These are phyloP conservation scores for Propithecus deckenii DNA, from an alignment of 2,797 vertebrate genomes.

Conservation along the genomic window DNA sequence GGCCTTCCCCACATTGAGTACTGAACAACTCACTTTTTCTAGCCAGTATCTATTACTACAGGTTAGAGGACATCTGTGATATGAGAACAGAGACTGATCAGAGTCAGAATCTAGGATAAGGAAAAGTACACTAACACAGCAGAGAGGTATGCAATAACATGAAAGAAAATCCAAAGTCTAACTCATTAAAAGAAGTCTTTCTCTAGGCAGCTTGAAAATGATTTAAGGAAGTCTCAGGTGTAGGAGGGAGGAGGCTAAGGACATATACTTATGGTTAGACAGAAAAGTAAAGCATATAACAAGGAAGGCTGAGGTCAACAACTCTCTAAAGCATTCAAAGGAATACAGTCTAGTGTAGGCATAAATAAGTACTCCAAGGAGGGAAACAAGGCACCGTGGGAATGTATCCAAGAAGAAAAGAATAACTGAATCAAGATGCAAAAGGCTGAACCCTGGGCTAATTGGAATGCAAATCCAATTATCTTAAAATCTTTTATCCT, in stretches of 20 bases:
- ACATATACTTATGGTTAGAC: neutral
- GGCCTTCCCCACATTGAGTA: neutral
- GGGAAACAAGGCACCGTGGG: neutral
- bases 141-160: neutral
- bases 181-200: conserved; percentile 55
- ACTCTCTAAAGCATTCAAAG: neutral
- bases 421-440: conserved; percentile 17
- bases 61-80: neutral
- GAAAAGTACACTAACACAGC: neutral
- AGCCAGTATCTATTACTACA: neutral
- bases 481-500: neutral
- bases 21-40: neutral
- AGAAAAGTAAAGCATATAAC: conserved; percentile 1
- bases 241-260: neutral
- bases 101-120: neutral
- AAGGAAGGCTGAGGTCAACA: neutral
- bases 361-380: neutral
- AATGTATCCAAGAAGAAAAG: conserved; percentile 29
- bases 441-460: conserved; percentile 4
- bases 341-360: neutral
- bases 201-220: conserved; percentile 8
- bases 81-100: neutral
- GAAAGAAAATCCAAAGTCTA: conserved; percentile 34
- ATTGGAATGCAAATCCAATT: neutral
- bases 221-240: neutral